Evolutionary conservation across 2,888 invertebrate genomes (phyloP), one percentile per base, ranked within the genome.

Genomic region (Clostera curtula): DNA sequence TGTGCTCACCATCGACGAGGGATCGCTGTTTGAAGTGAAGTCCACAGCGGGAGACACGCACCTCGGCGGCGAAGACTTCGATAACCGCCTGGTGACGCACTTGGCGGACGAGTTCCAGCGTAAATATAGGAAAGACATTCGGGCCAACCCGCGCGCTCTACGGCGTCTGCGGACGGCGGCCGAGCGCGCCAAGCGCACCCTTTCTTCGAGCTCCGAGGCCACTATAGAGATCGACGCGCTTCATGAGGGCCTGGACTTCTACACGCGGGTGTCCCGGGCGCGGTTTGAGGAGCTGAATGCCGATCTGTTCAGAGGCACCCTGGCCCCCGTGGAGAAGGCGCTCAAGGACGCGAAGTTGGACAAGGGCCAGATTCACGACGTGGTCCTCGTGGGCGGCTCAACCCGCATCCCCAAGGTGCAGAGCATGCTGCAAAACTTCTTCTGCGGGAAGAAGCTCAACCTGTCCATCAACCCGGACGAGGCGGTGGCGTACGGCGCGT

Each of bases 21-120:
- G 93, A 0, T 88, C 89, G 1, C 63, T 91, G 41, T 91, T 91
- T 51, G 90, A 91, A 66, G 91, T 92, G 1, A 88, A 87, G 57
- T 84, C 91, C 1, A 91, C 91, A 0, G 90, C 91, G 1, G 91
- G 91, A 4, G 91, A 92, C 54, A 92, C 91, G 0, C 91, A 92
- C 58, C 67, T 88, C 34, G n/a, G n/a, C n/a, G n/a, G n/a, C n/a
- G n/a, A n/a, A n/a, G n/a, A n/a, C n/a, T n/a, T n/a, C n/a, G n/a
- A n/a, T n/a, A n/a, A n/a, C n/a, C n/a, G n/a, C n/a, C n/a, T n/a
- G n/a, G n/a, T n/a, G n/a, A n/a, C n/a, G n/a, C n/a, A n/a, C n/a
- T n/a, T n/a, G n/a, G n/a, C n/a, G n/a, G n/a, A n/a, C n/a, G n/a
- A n/a, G n/a, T n/a, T n/a, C n/a, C n/a, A n/a, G n/a, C n/a, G n/a